phyloP scores from a whole-genome alignment of 2,113 vertebrate genomes.

The Osmerus mordax region DNA sequence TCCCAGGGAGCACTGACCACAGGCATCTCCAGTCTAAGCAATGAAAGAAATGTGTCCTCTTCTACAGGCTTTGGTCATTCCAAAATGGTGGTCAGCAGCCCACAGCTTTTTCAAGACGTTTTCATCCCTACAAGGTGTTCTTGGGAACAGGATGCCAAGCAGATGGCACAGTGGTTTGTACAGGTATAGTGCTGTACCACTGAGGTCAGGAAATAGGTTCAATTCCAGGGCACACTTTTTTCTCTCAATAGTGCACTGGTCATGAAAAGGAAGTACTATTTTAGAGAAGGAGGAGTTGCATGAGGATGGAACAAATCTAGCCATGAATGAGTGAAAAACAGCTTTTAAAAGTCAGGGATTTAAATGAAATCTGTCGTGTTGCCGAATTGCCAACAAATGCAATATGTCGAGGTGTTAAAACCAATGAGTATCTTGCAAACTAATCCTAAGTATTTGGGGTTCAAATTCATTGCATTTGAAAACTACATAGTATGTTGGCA shows the following conservation, averaged over 20 bases:
- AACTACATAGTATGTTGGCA: neutral
- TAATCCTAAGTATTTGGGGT: neutral
- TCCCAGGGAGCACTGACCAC: conserved; percentile 29
- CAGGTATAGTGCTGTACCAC: conserved; percentile 35
- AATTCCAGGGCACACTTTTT: conserved; percentile 42
- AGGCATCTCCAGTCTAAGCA: conserved; percentile 40
- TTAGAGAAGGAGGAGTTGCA: neutral
- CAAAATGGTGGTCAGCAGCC: conserved; percentile 15
- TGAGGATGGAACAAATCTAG: neutral
- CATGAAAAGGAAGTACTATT: conserved; percentile 9
- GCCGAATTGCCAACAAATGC: neutral
- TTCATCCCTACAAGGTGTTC: conserved; percentile 24
- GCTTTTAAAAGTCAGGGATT: conserved; percentile 14
- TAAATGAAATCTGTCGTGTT: conserved; percentile 10
- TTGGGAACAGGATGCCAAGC: conserved; percentile 34
- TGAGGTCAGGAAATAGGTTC: conserved; percentile 38
- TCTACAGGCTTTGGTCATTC: conserved; percentile 32
- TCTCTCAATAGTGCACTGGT: conserved; percentile 16
- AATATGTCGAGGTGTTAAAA: neutral
- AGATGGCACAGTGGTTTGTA: conserved; percentile 51
- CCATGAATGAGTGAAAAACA: neutral
- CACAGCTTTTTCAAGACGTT: conserved; percentile 11
- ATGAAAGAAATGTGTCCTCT: conserved; percentile 38
- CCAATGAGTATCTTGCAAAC: neutral
- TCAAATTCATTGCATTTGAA: neutral